Evolutionary conservation across 2,113 vertebrate genomes (phyloP).

Genomic region (Phaethornis superciliosus): DNA sequence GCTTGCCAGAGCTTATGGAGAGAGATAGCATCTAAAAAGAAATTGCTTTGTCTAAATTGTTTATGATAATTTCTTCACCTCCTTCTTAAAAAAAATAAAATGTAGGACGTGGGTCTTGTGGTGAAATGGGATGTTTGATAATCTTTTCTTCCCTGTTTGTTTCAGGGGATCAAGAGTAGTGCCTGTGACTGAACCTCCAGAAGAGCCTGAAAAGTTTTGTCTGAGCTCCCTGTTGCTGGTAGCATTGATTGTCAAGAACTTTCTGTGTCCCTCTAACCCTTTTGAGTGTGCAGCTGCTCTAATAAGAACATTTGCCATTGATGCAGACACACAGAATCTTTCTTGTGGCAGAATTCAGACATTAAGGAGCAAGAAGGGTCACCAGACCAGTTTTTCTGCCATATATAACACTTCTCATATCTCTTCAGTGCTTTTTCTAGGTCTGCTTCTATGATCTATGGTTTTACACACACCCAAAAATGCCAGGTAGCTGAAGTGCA

Average conservation of each 20-base stretch:
- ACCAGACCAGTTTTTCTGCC: neutral
- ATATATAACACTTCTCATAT: neutral
- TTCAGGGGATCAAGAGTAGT: neutral
- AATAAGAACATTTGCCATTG: neutral
- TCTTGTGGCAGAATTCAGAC: neutral
- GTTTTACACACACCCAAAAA: neutral
- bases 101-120: neutral
- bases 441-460: neutral
- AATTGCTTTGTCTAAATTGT: neutral
- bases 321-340: neutral
- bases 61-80: neutral
- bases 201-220: neutral
- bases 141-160: neutral
- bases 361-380: neutral
- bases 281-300: neutral
- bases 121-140: neutral
- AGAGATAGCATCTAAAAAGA: neutral
- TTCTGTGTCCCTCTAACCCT: neutral
- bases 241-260: neutral
- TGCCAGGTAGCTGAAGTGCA: neutral
- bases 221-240: neutral
- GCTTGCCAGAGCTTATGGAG: neutral
- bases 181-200: neutral
- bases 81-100: neutral
- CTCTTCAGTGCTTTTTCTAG: neutral